These are phyloP conservation scores for Hystrix cristata DNA, from an alignment of 2,113 vertebrate species.

Conservation along the genomic window DNA sequence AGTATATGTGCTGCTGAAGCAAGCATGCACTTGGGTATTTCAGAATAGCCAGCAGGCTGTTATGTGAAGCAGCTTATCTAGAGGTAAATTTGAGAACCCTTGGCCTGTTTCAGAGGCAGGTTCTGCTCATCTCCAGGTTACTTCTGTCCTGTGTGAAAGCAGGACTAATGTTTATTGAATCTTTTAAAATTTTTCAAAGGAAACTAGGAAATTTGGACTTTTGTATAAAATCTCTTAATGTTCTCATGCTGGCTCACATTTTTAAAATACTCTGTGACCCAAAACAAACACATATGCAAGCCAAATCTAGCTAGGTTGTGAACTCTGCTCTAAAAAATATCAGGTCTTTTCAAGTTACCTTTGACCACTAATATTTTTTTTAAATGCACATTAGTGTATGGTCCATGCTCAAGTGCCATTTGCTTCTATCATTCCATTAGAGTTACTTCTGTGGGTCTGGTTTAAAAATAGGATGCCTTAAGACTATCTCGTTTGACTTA, in stretches of 20 bases:
- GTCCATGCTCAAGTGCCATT: background rate
- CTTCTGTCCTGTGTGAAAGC: background rate
- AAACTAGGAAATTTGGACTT: slow-evolving; percentile 37
- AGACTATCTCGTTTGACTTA: background rate
- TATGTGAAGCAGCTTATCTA: background rate
- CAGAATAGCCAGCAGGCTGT: background rate
- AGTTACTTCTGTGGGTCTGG: background rate
- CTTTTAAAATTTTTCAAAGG: background rate
- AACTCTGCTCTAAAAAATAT: background rate
- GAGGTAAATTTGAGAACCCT: background rate
- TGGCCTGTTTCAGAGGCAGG: background rate
- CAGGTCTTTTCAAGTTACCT: background rate
- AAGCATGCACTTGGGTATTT: background rate
- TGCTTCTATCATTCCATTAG: background rate
- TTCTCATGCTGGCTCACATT: slow-evolving; percentile 23
- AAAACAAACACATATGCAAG: slow-evolving; percentile 55
- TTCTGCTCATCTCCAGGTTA: background rate
- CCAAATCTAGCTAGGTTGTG: background rate
- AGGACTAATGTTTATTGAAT: background rate
- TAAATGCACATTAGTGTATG: background rate
- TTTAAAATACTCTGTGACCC: slow-evolving; percentile 50
- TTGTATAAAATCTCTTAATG: slow-evolving; percentile 22
- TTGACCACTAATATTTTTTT: background rate
- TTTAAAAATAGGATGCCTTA: background rate
- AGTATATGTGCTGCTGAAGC: too few relatives aligned